Conservation (phyloP, 2,797 vertebrate species). For the Lagodon rhomboides region DNA sequence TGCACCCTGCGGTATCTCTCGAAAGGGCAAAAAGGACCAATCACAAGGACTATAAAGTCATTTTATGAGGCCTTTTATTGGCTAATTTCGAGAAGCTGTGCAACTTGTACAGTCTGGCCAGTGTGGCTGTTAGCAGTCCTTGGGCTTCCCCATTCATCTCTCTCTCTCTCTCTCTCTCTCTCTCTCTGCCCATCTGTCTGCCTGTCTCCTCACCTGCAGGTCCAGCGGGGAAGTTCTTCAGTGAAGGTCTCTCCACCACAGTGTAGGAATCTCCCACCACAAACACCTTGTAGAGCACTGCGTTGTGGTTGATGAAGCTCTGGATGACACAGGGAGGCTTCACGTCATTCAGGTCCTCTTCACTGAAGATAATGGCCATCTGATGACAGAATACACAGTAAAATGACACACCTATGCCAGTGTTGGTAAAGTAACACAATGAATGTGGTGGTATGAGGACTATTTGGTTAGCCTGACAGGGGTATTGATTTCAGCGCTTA, state of each 20-base stretch:
- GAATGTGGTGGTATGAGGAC: slow-evolving; percentile 38
- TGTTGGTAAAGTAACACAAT: neutral
- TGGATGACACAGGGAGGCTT: slow-evolving; percentile 97
- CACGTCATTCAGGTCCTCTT: slow-evolving; percentile 94
- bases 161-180: neutral
- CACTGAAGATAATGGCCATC: slow-evolving; percentile 99
- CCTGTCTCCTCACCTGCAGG: slow-evolving; percentile 87
- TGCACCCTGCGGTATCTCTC: slow-evolving; percentile 51
- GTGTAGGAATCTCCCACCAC: slow-evolving; percentile 98
- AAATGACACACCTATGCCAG: neutral
- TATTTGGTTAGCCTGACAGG: slow-evolving; percentile 19
- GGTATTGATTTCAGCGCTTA: slow-evolving; percentile 57
- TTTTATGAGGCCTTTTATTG: slow-evolving; percentile 75
- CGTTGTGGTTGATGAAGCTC: slow-evolving; percentile 99
- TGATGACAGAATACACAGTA: slow-evolving; percentile 60
- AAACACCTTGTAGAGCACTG: slow-evolving; percentile 98
- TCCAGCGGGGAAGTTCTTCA: slow-evolving; percentile 97
- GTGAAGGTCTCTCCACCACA: slow-evolving; percentile 95
- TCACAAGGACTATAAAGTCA: slow-evolving; percentile 63
- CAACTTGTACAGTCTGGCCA: slow-evolving; percentile 40
- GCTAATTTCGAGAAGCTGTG: slow-evolving; percentile 54
- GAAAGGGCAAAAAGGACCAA: slow-evolving; percentile 63
- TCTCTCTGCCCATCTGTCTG: neutral
- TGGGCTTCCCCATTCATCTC: slow-evolving; percentile 71
- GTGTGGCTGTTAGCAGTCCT: slow-evolving; percentile 26